Base-by-base conservation (phyloP, 2,797 vertebrate species). In the Myotis planiceps region DNA sequence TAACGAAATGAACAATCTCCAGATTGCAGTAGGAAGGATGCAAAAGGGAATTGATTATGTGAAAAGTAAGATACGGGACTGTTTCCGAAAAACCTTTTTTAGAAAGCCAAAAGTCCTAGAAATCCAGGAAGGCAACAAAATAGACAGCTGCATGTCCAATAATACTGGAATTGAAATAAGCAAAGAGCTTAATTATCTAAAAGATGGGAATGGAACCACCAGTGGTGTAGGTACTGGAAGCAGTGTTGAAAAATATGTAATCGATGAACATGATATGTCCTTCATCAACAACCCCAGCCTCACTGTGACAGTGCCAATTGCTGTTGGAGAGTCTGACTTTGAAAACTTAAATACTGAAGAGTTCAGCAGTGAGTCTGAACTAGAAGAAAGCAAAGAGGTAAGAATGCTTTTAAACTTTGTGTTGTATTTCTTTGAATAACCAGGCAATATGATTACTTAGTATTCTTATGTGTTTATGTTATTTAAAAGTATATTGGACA, bases 261-360 rank as follows among this genome's bases (percentile, higher is more conserved):
- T 99, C 0, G 99, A 98, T 98, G 99, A 99, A 96, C 99, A 98
- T 0, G 99, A 99, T 9, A 99, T 99, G 99, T 99, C 99, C 23
- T 99, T 99, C 98, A 99, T 99, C 98, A 99, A 99, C 98, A 99
- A 99, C 94, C 99, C 99, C 34, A 98, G 99, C 83, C 98, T 99
- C 97, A 99, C 99, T 6, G 98, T 99, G 78, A 99, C 98, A 6
- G 99, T 99, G 66, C 99, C 99, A 1, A 99, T 99, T 55, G 99
- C 99, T 32, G 97, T 98, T 23, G 99, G 99, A 84, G 99, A 99
- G 97, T 99, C 99, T 13, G 99, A 99, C 98, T 99, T 99, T 98
- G 99, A 99, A 98, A 99, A 99, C 94, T 97, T 99, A 96, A 99
- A 99, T 95, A 99, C 99, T 0, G 99, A 99, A 74, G 99, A 99